Evolutionary conservation across 2,113 vertebrate genomes (phyloP).

Genomic region (Tupaia tana): DNA sequence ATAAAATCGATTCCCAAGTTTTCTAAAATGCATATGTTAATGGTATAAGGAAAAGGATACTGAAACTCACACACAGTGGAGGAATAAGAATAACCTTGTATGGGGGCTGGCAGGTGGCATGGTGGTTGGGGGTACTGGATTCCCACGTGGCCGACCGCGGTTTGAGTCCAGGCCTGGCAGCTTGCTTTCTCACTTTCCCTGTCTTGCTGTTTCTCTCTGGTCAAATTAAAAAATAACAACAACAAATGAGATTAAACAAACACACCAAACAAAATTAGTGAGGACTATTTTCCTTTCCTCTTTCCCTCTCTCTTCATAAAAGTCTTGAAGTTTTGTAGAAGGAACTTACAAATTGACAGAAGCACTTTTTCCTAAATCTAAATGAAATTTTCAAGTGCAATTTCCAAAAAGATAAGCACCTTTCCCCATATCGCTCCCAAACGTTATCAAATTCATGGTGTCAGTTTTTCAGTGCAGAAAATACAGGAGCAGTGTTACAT

Average conservation of each 20-base stretch:
- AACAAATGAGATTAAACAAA: no score
- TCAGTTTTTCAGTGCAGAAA: not conserved
- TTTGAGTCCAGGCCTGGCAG: no score
- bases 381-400: not conserved
- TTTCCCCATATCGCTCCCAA: not conserved
- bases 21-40: not conserved
- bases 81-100: not conserved
- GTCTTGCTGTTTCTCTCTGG: no score
- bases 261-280: not conserved
- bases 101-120: no score
- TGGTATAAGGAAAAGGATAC: not conserved
- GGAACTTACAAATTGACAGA: not conserved
- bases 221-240: no score
- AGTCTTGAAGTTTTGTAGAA: not conserved
- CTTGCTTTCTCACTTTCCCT: no score
- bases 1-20: not conserved
- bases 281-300: not conserved
- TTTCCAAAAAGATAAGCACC: not conserved
- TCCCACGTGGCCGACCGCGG: no score
- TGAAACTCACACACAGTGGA: not conserved
- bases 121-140: no score
- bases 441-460: not conserved
- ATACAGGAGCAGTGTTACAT: not conserved
- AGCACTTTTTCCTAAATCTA: not conserved
- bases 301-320: no score